Conservation (phyloP, 2,113 vertebrate species). For the Marmota monax region DNA sequence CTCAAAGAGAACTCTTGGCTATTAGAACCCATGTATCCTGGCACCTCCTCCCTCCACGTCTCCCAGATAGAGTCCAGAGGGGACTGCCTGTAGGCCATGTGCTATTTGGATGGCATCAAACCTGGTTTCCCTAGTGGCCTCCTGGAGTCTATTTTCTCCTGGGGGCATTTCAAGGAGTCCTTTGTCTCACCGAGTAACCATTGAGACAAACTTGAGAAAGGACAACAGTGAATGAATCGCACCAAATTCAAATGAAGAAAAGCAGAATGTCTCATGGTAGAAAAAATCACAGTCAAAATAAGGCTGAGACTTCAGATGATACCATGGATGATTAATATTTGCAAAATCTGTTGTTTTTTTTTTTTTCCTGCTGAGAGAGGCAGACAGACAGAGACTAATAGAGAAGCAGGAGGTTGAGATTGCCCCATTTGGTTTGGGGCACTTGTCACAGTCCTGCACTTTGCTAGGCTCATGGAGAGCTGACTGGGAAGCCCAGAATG, state of each 20-base stretch:
- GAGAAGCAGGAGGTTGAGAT: not conserved
- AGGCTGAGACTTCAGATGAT: not conserved
- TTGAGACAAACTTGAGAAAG: not conserved
- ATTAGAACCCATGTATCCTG: not conserved
- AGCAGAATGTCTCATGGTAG: not conserved
- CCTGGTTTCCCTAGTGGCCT: not conserved
- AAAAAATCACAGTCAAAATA: not conserved
- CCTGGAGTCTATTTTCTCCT: not conserved
- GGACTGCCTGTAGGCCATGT: fast-evolving
- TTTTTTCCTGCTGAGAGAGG: not conserved
- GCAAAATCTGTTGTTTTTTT: not conserved
- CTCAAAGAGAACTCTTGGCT: not conserved
- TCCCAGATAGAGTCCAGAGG: not conserved
- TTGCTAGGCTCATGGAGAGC: not conserved
- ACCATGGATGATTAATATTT: not conserved
- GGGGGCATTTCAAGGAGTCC: not conserved
- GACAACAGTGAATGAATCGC: not conserved
- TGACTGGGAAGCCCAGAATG: not conserved
- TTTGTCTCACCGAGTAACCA: constrained; percentile 7
- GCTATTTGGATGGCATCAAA: not conserved
- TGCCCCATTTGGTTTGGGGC: not conserved
- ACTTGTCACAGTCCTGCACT: not conserved
- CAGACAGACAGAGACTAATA: not conserved
- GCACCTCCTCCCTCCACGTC: not conserved
- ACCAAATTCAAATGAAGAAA: not conserved